A percentile compares a stretch with the other conserved stretches of the same genome.
These are phyloP conservation scores for Calameuta pallipes DNA, from an alignment of 2,888 invertebrate genomes.

Conservation along the genomic window DNA sequence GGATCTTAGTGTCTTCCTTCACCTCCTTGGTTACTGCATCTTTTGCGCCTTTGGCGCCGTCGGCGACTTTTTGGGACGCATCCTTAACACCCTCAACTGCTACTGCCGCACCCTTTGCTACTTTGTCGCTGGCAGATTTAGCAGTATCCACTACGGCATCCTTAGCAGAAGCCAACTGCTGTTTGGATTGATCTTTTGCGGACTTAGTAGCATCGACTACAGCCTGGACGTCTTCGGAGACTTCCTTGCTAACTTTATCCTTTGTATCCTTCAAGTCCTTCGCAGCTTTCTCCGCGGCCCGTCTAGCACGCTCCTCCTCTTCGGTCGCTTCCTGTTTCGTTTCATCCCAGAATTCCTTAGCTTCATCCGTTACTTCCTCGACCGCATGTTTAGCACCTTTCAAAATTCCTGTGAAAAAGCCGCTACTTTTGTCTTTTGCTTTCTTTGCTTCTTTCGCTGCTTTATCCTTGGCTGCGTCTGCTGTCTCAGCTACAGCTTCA, in stretches of 20 bases:
- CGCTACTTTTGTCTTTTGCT: conserved; percentile 36
- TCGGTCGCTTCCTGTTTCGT: conserved; percentile 24
- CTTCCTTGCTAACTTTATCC: conserved; percentile 20
- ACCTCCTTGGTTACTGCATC: conserved; percentile 22
- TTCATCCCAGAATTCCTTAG: conserved; percentile 28
- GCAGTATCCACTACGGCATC: conserved; percentile 14
- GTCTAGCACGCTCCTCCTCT: conserved; percentile 22
- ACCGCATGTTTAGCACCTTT: conserved; percentile 47
- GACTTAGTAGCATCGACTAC: conserved; percentile 26
- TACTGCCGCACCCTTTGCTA: conserved; percentile 20
- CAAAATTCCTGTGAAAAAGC: conserved; percentile 50
- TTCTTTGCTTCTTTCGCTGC: conserved; percentile 40
- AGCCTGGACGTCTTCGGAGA: conserved; percentile 22
- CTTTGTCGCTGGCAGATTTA: conserved; percentile 26
- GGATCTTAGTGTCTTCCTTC: conserved; percentile 2
- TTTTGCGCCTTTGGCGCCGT: conserved; percentile 25
- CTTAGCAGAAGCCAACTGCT: conserved; percentile 19
- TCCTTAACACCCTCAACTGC: conserved; percentile 12
- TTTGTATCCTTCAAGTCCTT: conserved; percentile 19
- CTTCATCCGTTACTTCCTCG: conserved; percentile 38
- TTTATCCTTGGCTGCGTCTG: conserved; percentile 23
- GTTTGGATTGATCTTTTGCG: conserved; percentile 51
- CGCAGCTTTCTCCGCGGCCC: conserved; percentile 11
- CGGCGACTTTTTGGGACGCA: conserved; percentile 45
- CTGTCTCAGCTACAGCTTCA: conserved; percentile 19